Evolutionary conservation across 2,797 vertebrate genomes (phyloP).

Genomic region (Pampus argenteus): DNA sequence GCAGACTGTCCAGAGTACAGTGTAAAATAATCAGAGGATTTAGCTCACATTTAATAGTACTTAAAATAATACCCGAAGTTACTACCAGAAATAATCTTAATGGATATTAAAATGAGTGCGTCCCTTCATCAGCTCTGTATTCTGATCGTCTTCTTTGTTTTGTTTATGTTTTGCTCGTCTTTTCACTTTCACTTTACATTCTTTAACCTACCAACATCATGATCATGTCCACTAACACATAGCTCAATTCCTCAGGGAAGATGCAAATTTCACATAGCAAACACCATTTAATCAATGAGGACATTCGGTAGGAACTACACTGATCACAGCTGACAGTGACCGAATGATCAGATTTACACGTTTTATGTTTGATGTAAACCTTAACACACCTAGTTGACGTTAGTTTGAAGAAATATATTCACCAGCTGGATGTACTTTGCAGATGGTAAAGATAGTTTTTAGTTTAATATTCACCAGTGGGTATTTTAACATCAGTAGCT

Average conservation of each 20-base stretch:
- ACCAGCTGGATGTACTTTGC: neutral
- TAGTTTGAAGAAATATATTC: neutral
- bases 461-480: neutral
- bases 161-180: neutral
- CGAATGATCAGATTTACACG: neutral
- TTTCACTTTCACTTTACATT: neutral
- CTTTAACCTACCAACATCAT: neutral
- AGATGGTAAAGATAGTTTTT: neutral
- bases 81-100: neutral
- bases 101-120: neutral
- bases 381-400: neutral
- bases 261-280: neutral
- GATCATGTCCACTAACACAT: neutral
- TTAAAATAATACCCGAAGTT: neutral
- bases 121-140: neutral
- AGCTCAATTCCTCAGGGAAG: neutral
- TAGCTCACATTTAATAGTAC: neutral
- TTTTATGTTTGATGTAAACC: neutral
- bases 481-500: conserved; percentile 10
- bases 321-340: neutral
- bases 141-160: neutral
- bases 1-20: neutral
- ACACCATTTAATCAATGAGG: neutral
- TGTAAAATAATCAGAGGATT: neutral
- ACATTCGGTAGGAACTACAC: neutral